A percentile compares a stretch with the other conserved stretches of the same genome.
These are phyloP conservation scores for Sesia bembeciformis DNA, from an alignment of 2,888 invertebrate genomes.

Conservation along the genomic window DNA sequence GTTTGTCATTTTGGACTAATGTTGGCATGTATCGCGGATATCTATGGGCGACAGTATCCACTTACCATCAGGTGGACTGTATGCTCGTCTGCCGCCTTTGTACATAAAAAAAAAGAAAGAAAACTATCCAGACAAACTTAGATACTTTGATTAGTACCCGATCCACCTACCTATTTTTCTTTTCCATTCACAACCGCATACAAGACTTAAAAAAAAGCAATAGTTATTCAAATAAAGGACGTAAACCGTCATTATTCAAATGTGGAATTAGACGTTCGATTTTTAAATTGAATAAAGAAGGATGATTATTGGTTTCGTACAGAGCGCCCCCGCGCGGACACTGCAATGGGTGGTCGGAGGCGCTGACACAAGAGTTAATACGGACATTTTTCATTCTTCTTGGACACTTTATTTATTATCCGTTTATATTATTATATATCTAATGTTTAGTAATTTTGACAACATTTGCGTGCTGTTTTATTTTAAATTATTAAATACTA, in stretches of 20 bases:
- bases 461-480: too few relatives aligned
- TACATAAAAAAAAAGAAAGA: too few relatives aligned
- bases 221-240: constrained; percentile 7
- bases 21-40: too few relatives aligned
- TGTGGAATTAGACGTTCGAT: constrained; percentile 14
- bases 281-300: constrained; percentile 12
- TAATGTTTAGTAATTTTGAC: too few relatives aligned
- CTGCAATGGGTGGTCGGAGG: constrained; percentile 8
- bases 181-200: not conserved
- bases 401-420: not conserved
- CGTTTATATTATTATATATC: not conserved
- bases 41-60: too few relatives aligned
- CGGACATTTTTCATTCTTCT: not conserved
- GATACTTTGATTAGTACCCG: too few relatives aligned
- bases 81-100: too few relatives aligned
- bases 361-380: not conserved
- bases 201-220: not conserved
- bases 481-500: too few relatives aligned
- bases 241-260: constrained; percentile 11
- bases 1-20: too few relatives aligned
- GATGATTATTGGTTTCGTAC: constrained; percentile 13
- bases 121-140: too few relatives aligned
- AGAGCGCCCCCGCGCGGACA: constrained; percentile 5
- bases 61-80: too few relatives aligned
- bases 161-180: too few relatives aligned